Evolutionary conservation across 2,113 vertebrate species (phyloP).

Genomic region (Pterocles burchelli): DNA sequence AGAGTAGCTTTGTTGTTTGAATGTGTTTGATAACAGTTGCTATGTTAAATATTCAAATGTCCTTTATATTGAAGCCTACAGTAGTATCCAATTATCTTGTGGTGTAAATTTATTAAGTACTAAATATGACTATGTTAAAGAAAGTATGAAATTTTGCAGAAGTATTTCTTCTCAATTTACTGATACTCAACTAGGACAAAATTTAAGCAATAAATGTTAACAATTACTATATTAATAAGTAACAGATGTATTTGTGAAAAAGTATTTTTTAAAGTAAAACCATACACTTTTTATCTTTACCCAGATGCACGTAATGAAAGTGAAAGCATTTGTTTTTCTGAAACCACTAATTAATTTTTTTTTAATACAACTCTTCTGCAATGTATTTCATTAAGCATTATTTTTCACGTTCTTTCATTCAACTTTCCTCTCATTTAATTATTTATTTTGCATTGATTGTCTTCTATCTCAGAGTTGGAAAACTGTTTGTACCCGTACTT

Average conservation of each 20-base stretch:
- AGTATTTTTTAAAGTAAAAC: not conserved
- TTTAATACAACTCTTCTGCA: not conserved
- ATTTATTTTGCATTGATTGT: constrained; percentile 27
- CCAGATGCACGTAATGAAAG: not conserved
- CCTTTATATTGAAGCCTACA: not conserved
- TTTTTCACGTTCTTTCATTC: not conserved
- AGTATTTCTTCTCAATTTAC: not conserved
- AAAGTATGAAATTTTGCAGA: not conserved
- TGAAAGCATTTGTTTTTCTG: not conserved
- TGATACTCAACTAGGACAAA: not conserved
- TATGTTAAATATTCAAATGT: not conserved
- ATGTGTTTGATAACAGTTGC: not conserved
- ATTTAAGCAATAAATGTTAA: not conserved
- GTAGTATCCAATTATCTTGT: not conserved
- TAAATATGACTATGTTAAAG: not conserved
- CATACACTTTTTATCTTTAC: not conserved
- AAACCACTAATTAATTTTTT: not conserved
- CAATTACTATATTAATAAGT: not conserved
- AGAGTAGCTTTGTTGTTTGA: not conserved
- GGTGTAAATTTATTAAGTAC: not conserved
- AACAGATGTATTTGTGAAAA: not conserved
- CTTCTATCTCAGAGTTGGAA: not conserved
- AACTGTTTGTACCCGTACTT: constrained; percentile 26
- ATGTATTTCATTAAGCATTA: not conserved
- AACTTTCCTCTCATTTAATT: not conserved